These are phyloP conservation scores for Parus major DNA, from an alignment of 2,113 vertebrate species.

Conservation along the genomic window DNA sequence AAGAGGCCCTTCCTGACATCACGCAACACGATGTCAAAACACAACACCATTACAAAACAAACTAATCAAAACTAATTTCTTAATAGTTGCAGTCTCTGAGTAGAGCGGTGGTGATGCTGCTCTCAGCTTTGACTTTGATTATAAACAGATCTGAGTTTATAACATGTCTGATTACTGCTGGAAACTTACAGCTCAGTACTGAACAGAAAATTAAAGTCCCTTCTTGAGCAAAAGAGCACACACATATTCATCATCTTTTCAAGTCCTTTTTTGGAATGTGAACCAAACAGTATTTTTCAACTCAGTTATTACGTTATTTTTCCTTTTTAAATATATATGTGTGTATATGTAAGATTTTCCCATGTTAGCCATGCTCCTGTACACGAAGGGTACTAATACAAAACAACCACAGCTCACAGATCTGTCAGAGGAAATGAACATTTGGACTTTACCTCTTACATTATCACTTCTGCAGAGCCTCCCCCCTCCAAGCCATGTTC, in stretches of 20 bases:
- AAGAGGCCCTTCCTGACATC: constrained; percentile 65
- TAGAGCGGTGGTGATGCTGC: not conserved
- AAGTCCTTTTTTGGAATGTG: not conserved
- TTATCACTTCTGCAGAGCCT: not conserved
- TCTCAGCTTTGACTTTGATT: constrained; percentile 38
- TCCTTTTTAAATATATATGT: not conserved
- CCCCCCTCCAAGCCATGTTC: not conserved
- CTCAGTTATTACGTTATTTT: not conserved
- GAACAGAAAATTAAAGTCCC: not conserved
- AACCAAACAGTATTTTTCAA: not conserved
- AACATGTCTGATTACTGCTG: not conserved
- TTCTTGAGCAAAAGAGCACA: not conserved
- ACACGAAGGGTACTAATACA: not conserved
- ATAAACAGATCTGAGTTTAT: constrained; percentile 46
- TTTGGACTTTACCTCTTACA: not conserved
- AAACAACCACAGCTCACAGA: constrained; percentile 18
- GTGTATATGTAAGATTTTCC: not conserved
- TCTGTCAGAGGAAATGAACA: constrained; percentile 17
- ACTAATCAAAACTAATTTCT: constrained; percentile 54
- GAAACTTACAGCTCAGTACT: constrained; percentile 15
- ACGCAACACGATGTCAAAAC: constrained; percentile 62
- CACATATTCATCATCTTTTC: not conserved
- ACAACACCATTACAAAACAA: constrained; percentile 64
- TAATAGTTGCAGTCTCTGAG: not conserved
- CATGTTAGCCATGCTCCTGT: not conserved